Evolutionary conservation across 2,888 invertebrate species (phyloP).

Genomic region (Drosophila demipolita): DNA sequence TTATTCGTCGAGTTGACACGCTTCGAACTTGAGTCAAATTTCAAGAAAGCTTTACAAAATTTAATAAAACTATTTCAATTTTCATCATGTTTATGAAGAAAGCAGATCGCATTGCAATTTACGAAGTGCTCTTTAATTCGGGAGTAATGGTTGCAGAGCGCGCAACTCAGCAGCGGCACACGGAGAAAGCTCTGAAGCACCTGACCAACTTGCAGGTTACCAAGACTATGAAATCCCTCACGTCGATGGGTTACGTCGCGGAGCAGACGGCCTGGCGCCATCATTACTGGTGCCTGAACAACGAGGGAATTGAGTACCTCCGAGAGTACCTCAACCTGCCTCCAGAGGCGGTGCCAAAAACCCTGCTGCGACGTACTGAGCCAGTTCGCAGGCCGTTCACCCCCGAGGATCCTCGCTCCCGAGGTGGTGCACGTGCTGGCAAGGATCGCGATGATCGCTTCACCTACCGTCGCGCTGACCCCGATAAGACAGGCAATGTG

Average conservation of each 20-base stretch:
- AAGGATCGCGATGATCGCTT: slow-evolving; percentile 45
- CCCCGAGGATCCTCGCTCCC: slow-evolving; percentile 10
- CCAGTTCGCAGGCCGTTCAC: slow-evolving; percentile 45
- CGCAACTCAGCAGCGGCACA: slow-evolving; percentile 29
- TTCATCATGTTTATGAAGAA: slow-evolving; percentile 40
- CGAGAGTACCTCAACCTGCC: slow-evolving; percentile 30
- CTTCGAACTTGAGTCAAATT: neutral
- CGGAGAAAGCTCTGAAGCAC: slow-evolving; percentile 27
- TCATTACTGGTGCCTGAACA: slow-evolving; percentile 46
- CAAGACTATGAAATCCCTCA: slow-evolving; percentile 38
- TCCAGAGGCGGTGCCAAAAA: slow-evolving; percentile 2
- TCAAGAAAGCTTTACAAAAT: neutral
- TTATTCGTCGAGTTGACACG: neutral
- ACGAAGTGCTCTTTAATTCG: slow-evolving; percentile 35
- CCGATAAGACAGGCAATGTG: slow-evolving; percentile 28
- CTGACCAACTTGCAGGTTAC: slow-evolving; percentile 47
- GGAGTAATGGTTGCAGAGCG: slow-evolving; percentile 41
- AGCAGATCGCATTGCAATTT: slow-evolving; percentile 25
- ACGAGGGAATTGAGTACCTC: slow-evolving; percentile 44
- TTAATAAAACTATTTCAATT: neutral
- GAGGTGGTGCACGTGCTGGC: slow-evolving; percentile 23
- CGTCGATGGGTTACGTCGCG: slow-evolving; percentile 38
- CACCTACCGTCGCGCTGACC: slow-evolving; percentile 34
- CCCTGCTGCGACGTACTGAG: neutral
- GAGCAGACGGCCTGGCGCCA: slow-evolving; percentile 44